Percentiles rank a stretch among this genome's conserved stretches.
phyloP scores from a whole-genome alignment of 1,140 invertebrate species.

The Lepidostoma basale region DNA sequence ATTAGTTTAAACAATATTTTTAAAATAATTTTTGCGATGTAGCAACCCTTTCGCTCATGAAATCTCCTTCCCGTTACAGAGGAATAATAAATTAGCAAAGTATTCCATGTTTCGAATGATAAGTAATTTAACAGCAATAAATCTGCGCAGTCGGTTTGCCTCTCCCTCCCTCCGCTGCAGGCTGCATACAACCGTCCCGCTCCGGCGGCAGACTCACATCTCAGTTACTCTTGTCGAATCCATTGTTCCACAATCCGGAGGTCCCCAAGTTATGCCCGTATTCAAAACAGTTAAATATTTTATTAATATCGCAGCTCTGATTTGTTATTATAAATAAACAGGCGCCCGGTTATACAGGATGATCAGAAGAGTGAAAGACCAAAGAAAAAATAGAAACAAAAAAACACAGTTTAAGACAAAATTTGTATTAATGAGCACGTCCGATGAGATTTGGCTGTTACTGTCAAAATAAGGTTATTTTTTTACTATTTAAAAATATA shows the following conservation, averaged over 20 bases:
- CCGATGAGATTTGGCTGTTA: no score
- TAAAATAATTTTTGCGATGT: no score
- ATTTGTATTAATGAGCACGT: no score
- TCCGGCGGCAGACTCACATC: background rate
- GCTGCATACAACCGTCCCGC: background rate
- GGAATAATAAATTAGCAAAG: slow-evolving; percentile 19
- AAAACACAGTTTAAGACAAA: no score
- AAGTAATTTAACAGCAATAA: slow-evolving; percentile 22
- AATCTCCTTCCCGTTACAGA: background rate
- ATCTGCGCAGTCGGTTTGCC: background rate
- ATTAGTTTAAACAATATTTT: no score
- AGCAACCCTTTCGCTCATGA: background rate
- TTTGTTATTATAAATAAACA: slow-evolving; percentile 25
- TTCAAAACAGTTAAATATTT: slow-evolving; percentile 28
- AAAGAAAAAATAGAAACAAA: no score
- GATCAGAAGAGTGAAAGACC: no score
- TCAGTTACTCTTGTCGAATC: slow-evolving; percentile 4
- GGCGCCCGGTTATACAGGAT: background rate
- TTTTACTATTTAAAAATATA: no score
- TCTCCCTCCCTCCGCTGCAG: background rate
- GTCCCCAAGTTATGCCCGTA: slow-evolving; percentile 8
- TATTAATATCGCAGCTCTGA: slow-evolving; percentile 3
- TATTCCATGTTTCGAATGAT: slow-evolving; percentile 23
- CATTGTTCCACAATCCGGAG: slow-evolving; percentile 20
- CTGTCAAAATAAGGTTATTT: no score